These are phyloP conservation scores for Phoenoteleia sp. DNA, from an alignment of 2,888 invertebrate genomes.

Conservation along the genomic window DNA sequence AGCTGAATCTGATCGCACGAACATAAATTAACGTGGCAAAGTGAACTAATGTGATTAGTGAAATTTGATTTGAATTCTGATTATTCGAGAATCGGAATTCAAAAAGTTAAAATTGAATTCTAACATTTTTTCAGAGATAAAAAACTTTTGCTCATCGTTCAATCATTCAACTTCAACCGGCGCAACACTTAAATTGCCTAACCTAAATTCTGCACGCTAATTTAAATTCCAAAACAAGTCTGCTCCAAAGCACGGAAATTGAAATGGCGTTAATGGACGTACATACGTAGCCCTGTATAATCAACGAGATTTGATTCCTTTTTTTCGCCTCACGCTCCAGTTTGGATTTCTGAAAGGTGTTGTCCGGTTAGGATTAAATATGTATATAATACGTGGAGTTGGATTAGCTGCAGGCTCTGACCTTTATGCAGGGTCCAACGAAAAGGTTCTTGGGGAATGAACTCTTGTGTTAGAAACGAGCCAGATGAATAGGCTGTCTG, in stretches of 20 bases:
- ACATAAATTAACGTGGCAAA: no score
- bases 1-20: no score
- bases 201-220: not conserved
- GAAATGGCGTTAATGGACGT: conserved; percentile 28
- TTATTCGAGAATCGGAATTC: no score
- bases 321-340: conserved; percentile 16
- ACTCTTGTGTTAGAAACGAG: conserved; percentile 16
- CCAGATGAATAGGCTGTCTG: conserved; percentile 23
- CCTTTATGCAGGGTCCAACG: conserved; percentile 27
- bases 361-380: conserved; percentile 32
- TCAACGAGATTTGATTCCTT: conserved; percentile 13
- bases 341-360: conserved; percentile 38
- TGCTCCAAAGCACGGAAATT: conserved; percentile 7
- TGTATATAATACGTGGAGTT: conserved; percentile 40
- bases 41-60: no score
- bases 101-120: no score
- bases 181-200: no score
- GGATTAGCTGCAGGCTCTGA: conserved; percentile 35
- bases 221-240: not conserved
- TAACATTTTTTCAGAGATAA: no score
- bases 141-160: no score
- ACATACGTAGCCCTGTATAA: not conserved
- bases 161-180: no score
- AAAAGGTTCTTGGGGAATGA: conserved; percentile 25
- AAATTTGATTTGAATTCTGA: no score